A percentile compares a stretch with the other conserved stretches of the same genome.
These are phyloP conservation scores for Cecropterus lyciades DNA, from an alignment of 1,140 invertebrate genomes.

Conservation along the genomic window DNA sequence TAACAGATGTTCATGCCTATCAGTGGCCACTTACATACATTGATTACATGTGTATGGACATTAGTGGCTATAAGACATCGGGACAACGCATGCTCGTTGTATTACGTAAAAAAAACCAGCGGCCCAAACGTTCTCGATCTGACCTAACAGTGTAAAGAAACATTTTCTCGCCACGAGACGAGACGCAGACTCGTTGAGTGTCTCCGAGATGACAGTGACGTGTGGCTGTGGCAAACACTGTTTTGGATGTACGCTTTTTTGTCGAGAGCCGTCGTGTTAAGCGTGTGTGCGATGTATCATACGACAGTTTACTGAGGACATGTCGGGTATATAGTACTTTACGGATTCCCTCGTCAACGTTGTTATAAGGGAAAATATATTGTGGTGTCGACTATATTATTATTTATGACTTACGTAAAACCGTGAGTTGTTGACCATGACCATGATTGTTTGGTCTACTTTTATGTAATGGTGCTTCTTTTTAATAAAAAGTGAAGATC, in stretches of 20 bases:
- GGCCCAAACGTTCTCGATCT: constrained; percentile 1
- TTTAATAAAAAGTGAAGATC: no score
- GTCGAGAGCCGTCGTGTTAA: constrained; percentile 16
- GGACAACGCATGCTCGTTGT: no score
- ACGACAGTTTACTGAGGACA: not conserved
- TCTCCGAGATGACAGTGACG: constrained; percentile 25
- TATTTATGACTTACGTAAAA: no score
- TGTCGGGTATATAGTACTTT: not conserved
- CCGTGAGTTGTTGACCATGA: no score
- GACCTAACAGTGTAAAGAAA: constrained; percentile 19
- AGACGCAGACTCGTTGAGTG: constrained; percentile 25
- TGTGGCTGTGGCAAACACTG: constrained; percentile 23
- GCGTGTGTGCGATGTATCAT: constrained; percentile 9
- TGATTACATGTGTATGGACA: no score
- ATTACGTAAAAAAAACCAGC: not conserved
- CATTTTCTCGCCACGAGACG: constrained; percentile 24
- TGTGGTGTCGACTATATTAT: no score
- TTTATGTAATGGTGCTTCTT: no score
- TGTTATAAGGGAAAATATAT: not conserved
- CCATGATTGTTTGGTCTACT: no score
- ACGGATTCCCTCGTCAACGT: not conserved
- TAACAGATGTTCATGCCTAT: no score
- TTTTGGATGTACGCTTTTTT: constrained; percentile 31
- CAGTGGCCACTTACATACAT: no score
- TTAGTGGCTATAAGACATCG: no score